Percentiles rank a stretch among this genome's conserved stretches.
Evolutionary conservation across 2,888 invertebrate genomes (phyloP).

Genomic region (Icerya purchasi): DNA sequence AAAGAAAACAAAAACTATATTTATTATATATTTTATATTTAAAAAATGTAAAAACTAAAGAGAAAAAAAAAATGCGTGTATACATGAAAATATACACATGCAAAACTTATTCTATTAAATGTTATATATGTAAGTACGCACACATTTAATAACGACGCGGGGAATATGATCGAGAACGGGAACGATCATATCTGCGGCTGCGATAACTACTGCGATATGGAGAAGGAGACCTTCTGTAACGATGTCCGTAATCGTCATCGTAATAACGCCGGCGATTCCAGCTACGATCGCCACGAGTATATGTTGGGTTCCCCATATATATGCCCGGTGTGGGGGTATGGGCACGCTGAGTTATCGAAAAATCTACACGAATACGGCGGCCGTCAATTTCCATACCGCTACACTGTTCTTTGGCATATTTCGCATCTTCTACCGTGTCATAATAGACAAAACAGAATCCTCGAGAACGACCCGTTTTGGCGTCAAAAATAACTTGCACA

Average conservation of each 20-base stretch:
- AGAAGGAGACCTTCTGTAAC: constrained; percentile 41
- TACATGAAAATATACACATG: too few species aligned
- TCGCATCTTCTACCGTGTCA: constrained; percentile 67
- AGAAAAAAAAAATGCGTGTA: too few species aligned
- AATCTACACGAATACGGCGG: constrained; percentile 80
- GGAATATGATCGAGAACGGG: constrained; percentile 52
- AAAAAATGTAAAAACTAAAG: too few species aligned
- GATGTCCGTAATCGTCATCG: constrained; percentile 20
- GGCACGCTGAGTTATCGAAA: constrained; percentile 82
- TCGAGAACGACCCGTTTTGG: constrained; percentile 73
- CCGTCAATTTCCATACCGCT: constrained; percentile 88
- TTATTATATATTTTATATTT: too few species aligned
- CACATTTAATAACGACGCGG: constrained; percentile 33
- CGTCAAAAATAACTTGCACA: constrained; percentile 85
- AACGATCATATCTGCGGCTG: constrained; percentile 43
- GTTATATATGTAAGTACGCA: too few species aligned
- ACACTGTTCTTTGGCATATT: constrained; percentile 80
- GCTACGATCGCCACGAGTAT: constrained; percentile 25
- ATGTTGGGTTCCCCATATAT: constrained; percentile 84
- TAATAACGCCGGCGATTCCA: constrained; percentile 10
- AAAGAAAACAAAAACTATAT: too few species aligned
- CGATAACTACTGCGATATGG: constrained; percentile 36
- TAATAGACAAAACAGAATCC: constrained; percentile 96
- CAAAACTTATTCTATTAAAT: too few species aligned
- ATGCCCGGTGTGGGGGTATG: constrained; percentile 95